These are phyloP conservation scores for Rhaphigaster nebulosa DNA, from an alignment of 2,888 invertebrate genomes.

Conservation along the genomic window DNA sequence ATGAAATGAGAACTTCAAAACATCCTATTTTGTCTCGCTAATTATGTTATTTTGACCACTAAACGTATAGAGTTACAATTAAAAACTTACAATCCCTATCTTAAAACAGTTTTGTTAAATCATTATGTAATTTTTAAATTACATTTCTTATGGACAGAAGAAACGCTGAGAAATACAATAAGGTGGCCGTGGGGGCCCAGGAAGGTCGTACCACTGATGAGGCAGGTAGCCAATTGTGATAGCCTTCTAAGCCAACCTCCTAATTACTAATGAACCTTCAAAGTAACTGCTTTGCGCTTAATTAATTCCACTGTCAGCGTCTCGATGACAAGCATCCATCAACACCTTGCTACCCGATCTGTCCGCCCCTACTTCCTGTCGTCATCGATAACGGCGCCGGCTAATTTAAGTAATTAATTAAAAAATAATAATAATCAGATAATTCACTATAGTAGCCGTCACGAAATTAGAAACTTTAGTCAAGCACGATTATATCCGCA, in stretches of 20 bases:
- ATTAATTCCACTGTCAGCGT: background rate
- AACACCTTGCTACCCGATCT: background rate
- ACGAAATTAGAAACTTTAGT: too few species aligned
- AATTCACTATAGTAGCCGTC: too few species aligned
- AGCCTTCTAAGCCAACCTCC: background rate
- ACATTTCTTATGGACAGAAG: background rate
- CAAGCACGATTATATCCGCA: too few species aligned
- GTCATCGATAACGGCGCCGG: background rate
- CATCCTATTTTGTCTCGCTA: too few species aligned
- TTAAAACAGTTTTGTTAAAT: too few species aligned
- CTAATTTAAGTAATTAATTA: background rate
- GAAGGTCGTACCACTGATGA: background rate
- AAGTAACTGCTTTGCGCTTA: slow-evolving; percentile 24
- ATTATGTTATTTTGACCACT: too few species aligned
- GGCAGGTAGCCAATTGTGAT: background rate
- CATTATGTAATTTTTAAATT: too few species aligned
- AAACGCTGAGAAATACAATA: background rate
- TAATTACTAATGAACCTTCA: slow-evolving; percentile 18
- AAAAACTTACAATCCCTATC: too few species aligned
- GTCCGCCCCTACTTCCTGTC: background rate
- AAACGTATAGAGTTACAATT: too few species aligned
- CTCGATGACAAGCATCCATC: background rate
- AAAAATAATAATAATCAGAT: background rate
- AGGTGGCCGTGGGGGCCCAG: background rate
- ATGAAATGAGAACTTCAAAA: too few species aligned